A percentile compares a stretch with the other conserved stretches of the same genome.
phyloP scores from a whole-genome alignment of 2,888 invertebrate genomes.

The Athetis lepigone region DNA sequence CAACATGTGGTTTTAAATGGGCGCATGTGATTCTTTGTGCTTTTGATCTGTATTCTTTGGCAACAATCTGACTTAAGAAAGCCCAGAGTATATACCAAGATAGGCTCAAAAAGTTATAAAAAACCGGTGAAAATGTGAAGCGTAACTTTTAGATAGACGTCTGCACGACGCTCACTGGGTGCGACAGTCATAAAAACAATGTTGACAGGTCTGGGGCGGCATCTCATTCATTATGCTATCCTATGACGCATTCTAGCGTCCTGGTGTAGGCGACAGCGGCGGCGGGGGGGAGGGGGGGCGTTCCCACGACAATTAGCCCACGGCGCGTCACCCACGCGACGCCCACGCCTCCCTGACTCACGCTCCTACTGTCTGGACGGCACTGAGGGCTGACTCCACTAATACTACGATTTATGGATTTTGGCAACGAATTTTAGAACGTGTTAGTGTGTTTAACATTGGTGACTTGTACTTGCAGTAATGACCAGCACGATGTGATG shows the following conservation, averaged over 20 bases:
- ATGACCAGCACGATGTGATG: neutral
- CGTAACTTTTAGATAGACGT: constrained; percentile 3
- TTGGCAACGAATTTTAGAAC: constrained; percentile 50
- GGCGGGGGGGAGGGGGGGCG: constrained; percentile 43
- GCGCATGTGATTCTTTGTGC: neutral
- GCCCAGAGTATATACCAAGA: neutral
- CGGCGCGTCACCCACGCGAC: constrained; percentile 71
- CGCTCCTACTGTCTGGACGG: constrained; percentile 65
- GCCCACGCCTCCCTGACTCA: constrained; percentile 72
- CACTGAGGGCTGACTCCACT: constrained; percentile 68
- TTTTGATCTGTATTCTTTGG: neutral
- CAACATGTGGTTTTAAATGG: neutral
- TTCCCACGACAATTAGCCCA: constrained; percentile 89
- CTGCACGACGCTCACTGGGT: constrained; percentile 3
- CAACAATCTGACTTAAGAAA: neutral
- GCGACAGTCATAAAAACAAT: constrained; percentile 40
- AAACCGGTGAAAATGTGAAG: neutral
- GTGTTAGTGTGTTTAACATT: constrained; percentile 26
- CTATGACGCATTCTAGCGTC: constrained; percentile 61
- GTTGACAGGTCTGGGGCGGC: constrained; percentile 47
- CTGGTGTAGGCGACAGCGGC: constrained; percentile 59
- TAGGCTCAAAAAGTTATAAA: neutral
- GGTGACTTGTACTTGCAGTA: constrained; percentile 4
- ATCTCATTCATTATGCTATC: constrained; percentile 56
- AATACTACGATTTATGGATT: constrained; percentile 50